These are phyloP conservation scores for Noctua janthe DNA, from an alignment of 2,888 invertebrate genomes.

Conservation along the genomic window DNA sequence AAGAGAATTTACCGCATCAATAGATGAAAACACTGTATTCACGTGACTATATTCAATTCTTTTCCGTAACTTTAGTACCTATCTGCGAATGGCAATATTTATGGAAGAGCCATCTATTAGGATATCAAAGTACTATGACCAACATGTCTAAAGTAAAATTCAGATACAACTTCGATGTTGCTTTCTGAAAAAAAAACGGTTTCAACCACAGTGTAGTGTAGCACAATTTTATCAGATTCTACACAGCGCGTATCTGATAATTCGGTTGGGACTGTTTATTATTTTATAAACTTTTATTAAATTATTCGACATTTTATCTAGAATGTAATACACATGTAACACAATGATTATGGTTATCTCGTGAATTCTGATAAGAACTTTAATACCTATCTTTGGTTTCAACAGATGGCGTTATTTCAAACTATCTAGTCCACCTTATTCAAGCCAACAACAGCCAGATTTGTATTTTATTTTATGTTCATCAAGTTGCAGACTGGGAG, in stretches of 20 bases:
- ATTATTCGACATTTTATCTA: not conserved
- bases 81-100: not conserved
- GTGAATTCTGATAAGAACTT: not conserved
- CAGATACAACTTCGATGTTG: not conserved
- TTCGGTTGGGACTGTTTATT: not conserved
- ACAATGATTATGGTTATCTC: not conserved
- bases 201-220: not conserved
- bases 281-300: no score
- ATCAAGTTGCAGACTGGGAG: slow-evolving; percentile 28
- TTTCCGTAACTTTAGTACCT: not conserved
- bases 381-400: not conserved
- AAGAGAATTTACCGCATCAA: not conserved
- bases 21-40: not conserved
- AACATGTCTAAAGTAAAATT: not conserved
- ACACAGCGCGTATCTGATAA: not conserved
- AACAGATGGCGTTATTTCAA: slow-evolving; percentile 50
- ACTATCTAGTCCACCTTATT: not conserved
- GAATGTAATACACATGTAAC: not conserved
- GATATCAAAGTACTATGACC: not conserved
- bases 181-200: not conserved
- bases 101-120: slow-evolving; percentile 40
- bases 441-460: not conserved
- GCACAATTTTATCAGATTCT: not conserved
- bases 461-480: slow-evolving; percentile 5
- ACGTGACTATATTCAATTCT: not conserved